Base-by-base conservation (phyloP, 2,113 vertebrate genomes). In the Australoheros scitulus region DNA sequence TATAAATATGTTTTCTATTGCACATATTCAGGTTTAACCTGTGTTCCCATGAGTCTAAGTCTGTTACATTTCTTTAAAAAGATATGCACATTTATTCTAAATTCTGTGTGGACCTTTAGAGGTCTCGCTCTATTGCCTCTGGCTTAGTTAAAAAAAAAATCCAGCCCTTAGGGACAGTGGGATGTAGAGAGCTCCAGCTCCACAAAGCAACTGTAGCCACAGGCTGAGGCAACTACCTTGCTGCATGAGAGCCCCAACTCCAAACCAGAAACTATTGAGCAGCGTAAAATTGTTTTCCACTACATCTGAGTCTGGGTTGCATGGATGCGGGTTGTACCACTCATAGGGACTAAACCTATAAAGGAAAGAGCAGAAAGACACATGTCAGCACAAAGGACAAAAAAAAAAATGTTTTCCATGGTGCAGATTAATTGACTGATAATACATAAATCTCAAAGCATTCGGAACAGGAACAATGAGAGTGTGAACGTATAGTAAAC, bases 251-350 rank as follows among this genome's bases (percentile, higher is more conserved):
- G 98, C 98, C 96, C 98, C 98, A 95, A 99, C 97, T 96, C 98
- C 98, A 97, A 99, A 99, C 98, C 98, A 99, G 98, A 99, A 99
- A 97, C 98, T 99, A 98, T 99, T 99, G 96, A 99, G 97, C 93
- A 99, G 98, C 86, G 98, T 99, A 96, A 99, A 99, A 97, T 99
- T 99, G 97, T 99, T 99, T 97, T 99, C 98, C 98, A 99, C 97
- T 95, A 99, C 97, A 93, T 99, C 98, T 84, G 98, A 99, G 96
- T 99, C 98, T 47, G 98, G 98, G 93, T 99, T 99, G 97, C 98
- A 99, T 84, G 98, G 98, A 93, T 99, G 98, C 93, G 98, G 98
- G 86, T 99, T 99, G 97, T 99, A 99, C 98, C 98, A 99, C 96
- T 99, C 98, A 95, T 99, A 99, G 36, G 98, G 98, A 94, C 98